These are phyloP conservation scores for Dreissena rostriformis DNA, from an alignment of 1,140 invertebrate species.

Conservation along the genomic window DNA sequence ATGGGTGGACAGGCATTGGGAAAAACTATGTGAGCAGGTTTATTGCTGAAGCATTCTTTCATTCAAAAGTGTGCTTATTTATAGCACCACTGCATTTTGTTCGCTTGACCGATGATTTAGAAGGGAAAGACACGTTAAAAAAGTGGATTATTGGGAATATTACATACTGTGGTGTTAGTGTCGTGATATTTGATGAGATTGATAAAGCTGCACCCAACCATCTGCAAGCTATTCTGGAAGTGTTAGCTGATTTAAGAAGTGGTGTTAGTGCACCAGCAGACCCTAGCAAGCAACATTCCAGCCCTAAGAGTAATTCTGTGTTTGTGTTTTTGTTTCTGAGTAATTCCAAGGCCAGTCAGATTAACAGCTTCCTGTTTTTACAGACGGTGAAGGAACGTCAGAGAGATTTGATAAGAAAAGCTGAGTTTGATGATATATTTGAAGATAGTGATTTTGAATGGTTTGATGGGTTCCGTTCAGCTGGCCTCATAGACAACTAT, in stretches of 20 bases:
- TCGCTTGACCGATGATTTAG: constrained; percentile 58
- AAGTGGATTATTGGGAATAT: constrained; percentile 69
- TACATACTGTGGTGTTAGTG: constrained; percentile 68
- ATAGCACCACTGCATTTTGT: constrained; percentile 72
- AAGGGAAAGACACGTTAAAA: constrained; percentile 46
- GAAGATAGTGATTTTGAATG: constrained; percentile 53
- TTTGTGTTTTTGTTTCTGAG: constrained; percentile 72
- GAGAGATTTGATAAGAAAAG: constrained; percentile 49
- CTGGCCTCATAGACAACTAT: constrained; percentile 95
- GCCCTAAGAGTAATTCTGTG: constrained; percentile 5
- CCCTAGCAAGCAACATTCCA: constrained; percentile 42
- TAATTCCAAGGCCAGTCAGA: constrained; percentile 69
- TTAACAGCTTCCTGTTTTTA: constrained; percentile 70
- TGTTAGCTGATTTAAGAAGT: constrained; percentile 60
- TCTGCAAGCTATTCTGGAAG: constrained; percentile 59
- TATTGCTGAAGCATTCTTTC: constrained; percentile 64
- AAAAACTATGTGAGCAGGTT: constrained; percentile 76
- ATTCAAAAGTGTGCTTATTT: constrained; percentile 57
- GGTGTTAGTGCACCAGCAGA: constrained; percentile 13
- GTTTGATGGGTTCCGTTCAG: constrained; percentile 86
- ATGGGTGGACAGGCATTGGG: constrained; percentile 78
- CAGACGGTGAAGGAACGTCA: constrained; percentile 55
- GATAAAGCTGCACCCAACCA: constrained; percentile 70
- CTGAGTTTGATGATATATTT: constrained; percentile 65
- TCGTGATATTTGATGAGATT: constrained; percentile 78